phyloP scores from a whole-genome alignment of 2,113 vertebrate species.

The Laticauda colubrina region DNA sequence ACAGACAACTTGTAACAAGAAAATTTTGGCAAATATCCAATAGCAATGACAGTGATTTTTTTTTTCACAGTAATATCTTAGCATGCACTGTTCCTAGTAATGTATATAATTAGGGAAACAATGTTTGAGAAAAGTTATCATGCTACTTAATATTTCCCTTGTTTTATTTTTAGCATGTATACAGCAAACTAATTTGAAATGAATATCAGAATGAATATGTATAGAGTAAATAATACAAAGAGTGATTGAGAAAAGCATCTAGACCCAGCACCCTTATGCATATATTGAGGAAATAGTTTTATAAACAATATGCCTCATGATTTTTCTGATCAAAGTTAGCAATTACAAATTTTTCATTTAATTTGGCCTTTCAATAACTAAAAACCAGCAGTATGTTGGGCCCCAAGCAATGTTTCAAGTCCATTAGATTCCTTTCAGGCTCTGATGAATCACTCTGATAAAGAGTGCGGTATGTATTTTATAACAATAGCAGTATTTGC shows the following conservation, averaged over 20 bases:
- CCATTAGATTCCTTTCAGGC: not conserved
- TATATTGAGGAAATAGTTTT: not conserved
- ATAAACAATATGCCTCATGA: not conserved
- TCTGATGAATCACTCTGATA: not conserved
- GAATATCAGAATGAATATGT: not conserved
- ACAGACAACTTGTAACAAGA: not conserved
- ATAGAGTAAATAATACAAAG: not conserved
- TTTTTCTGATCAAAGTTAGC: not conserved
- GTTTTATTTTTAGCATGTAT: not conserved
- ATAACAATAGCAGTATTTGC: not conserved
- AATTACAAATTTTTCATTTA: not conserved
- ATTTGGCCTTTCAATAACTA: not conserved
- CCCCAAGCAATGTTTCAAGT: not conserved
- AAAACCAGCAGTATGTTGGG: not conserved
- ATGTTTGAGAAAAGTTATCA: not conserved
- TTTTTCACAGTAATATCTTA: not conserved
- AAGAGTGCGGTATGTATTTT: not conserved
- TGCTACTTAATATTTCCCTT: not conserved
- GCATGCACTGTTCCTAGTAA: not conserved
- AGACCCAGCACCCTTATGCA: not conserved
- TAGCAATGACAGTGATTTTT: not conserved
- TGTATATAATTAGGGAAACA: not conserved
- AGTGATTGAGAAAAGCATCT: not conserved
- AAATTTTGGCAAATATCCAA: not conserved
- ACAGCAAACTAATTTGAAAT: not conserved